These are phyloP conservation scores for Leucosticte australis DNA, from an alignment of 2,113 vertebrate genomes.

Conservation along the genomic window DNA sequence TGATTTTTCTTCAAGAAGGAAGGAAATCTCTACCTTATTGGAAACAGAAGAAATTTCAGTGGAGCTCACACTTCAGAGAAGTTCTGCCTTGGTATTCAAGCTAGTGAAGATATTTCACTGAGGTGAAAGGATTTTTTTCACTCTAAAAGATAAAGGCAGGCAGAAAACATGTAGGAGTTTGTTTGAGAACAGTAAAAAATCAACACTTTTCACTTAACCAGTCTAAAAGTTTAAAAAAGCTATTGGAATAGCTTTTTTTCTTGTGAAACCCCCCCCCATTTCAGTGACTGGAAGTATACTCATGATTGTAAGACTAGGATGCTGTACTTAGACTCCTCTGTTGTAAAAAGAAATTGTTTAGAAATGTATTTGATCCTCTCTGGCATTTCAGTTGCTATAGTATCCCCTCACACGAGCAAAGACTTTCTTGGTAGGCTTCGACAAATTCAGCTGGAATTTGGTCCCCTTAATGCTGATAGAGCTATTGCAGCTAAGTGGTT, in stretches of 20 bases:
- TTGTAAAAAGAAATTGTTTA: conserved; percentile 18
- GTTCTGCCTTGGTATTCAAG: background rate
- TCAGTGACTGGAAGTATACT: background rate
- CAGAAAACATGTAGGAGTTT: background rate
- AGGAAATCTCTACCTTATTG: background rate
- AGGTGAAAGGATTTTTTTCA: background rate
- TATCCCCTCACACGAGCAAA: background rate
- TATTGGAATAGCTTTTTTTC: too few relatives aligned
- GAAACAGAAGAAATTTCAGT: background rate
- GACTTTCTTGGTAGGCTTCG: accelerated
- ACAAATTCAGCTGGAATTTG: background rate
- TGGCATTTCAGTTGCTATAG: background rate
- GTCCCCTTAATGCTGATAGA: background rate
- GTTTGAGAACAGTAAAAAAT: background rate
- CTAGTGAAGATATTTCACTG: background rate
- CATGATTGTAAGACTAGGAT: background rate
- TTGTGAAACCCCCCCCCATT: background rate
- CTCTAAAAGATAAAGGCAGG: background rate
- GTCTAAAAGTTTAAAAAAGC: too few relatives aligned
- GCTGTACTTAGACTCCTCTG: background rate
- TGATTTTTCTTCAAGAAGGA: background rate
- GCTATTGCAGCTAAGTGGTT: background rate
- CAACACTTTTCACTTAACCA: background rate
- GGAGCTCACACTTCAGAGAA: background rate
- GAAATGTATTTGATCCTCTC: background rate